Evolutionary conservation across 2,888 invertebrate genomes (phyloP).

Genomic region (Hydraecia micacea): DNA sequence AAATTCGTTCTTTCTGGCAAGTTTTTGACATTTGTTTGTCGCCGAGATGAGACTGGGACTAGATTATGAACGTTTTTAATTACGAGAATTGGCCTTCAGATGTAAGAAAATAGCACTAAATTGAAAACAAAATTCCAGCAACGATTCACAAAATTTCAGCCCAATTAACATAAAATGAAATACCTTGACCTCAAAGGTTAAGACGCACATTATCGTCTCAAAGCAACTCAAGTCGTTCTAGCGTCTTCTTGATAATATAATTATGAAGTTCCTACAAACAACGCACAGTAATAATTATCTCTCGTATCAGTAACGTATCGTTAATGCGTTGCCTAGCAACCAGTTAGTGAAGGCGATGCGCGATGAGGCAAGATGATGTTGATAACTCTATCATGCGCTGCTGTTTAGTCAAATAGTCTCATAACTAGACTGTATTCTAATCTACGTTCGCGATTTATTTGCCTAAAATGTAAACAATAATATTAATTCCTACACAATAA

Average conservation of each 20-base stretch:
- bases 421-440: background rate
- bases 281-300: constrained; percentile 30
- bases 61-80: no score
- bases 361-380: constrained; percentile 2
- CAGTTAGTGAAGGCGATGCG: background rate
- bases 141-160: background rate
- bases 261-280: constrained; percentile 25
- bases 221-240: constrained; percentile 22
- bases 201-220: constrained; percentile 16
- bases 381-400: background rate
- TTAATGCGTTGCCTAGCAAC: constrained; percentile 46
- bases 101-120: background rate
- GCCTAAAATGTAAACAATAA: no score
- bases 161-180: constrained; percentile 2
- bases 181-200: constrained; percentile 22
- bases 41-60: no score
- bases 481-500: no score
- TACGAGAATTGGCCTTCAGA: no score
- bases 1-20: no score
- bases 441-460: no score
- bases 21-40: no score
- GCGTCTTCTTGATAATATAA: constrained; percentile 27
- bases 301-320: constrained; percentile 9
- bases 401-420: no score
- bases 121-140: background rate